Evolutionary conservation across 2,113 vertebrate species (phyloP), one percentile per base, ranked within the genome.

Genomic region (Cochlearius cochlearius): DNA sequence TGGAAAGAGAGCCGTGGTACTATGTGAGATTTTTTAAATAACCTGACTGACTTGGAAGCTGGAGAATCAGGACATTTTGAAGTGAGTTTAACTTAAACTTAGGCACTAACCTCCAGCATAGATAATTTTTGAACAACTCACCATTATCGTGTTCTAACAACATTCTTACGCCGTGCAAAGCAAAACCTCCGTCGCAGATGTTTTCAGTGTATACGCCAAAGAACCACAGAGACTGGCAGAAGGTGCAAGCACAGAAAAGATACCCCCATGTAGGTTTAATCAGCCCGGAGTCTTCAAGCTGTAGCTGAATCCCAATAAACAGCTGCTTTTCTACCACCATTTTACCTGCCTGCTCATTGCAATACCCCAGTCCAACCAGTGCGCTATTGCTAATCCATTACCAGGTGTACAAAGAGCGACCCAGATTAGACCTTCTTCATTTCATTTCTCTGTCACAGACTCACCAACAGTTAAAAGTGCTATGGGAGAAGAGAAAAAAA

Each of bases 381-480:
- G 21, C 13, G 5, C 2, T 7, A 5, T 0, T 7, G 10, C 71
- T 14, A 3, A 14, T 12, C 72, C 34, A 3, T 25, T 19, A 4
- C 59, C 8, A 17, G 19, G n/a, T 43, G 41, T 10, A 9, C 34
- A 17, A 26, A 41, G 56, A 62, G n/a, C 0, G 5, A 5, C 43
- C 18, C 45, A 1, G 18, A 8, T 17, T 1, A 26, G 43, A 43
- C 27, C 15, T 17, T 23, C 29, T 39, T 12, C 27, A 1, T 12
- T 20, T 15, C 60, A 4, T 2, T 2, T 1, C 66, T 21, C 36
- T 26, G 5, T 8, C 20, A 6, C 22, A 39, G 50, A 52, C 20
- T 5, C 50, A 2, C 30, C 5, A 27, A 1, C 6, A 27, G 55
- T 7, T 18, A 32, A 23, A 39, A 52, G 45, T 3, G 11, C 59